Conservation (phyloP, 2,113 vertebrate species). For the Syrmaticus mikado region DNA sequence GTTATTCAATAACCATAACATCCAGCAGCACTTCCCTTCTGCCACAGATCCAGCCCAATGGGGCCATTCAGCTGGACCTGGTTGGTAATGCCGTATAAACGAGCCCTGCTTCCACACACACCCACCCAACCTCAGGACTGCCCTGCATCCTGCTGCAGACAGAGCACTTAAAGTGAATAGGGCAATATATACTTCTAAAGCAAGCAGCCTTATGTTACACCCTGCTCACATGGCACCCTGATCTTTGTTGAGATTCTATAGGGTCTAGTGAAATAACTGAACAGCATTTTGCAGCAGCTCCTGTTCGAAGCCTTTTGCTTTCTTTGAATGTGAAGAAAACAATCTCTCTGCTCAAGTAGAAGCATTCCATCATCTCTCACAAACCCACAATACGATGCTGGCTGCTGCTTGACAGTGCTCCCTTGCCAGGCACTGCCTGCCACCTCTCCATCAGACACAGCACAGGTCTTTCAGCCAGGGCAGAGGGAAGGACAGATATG, state of each 20-base stretch:
- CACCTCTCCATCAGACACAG: not conserved
- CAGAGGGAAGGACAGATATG: not conserved
- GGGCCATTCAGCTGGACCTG: not conserved
- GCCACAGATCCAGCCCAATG: constrained; percentile 20
- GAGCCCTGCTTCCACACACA: not conserved
- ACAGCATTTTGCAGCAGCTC: not conserved
- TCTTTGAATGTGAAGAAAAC: not conserved
- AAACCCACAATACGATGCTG: not conserved
- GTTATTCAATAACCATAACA: constrained; percentile 64
- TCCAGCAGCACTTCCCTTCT: constrained; percentile 42
- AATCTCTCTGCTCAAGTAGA: not conserved
- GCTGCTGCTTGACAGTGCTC: not conserved
- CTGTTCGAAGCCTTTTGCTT: not conserved
- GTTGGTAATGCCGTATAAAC: not conserved
- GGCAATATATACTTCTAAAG: not conserved
- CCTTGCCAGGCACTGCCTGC: not conserved
- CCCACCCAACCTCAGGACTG: not conserved
- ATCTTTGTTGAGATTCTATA: not conserved
- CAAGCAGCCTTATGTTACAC: not conserved
- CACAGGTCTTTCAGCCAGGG: not conserved
- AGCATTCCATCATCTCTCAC: not conserved
- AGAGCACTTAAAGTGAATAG: not conserved
- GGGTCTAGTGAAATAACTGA: not conserved
- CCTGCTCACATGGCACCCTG: not conserved
- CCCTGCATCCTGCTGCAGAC: not conserved